Percentiles rank a stretch among this genome's conserved stretches.
Conservation (phyloP, 2,888 invertebrate species). For the Zonitis immaculata region DNA sequence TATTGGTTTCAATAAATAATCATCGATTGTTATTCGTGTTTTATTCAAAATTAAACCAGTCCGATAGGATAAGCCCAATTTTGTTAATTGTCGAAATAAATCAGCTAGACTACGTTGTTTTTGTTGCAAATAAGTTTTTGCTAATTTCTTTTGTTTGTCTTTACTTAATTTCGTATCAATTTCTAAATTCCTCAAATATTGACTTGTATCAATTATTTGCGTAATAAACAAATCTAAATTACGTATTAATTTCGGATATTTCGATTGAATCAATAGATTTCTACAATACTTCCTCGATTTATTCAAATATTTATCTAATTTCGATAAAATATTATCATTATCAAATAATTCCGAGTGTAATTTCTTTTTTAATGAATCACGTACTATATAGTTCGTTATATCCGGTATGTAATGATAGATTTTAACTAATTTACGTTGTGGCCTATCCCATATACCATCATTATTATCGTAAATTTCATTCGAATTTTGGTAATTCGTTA, state of each 20-base stretch:
- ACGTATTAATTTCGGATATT: constrained; percentile 59
- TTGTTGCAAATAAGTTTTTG: constrained; percentile 75
- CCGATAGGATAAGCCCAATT: constrained; percentile 75
- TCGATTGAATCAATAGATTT: constrained; percentile 52
- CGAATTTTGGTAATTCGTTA: constrained; percentile 43
- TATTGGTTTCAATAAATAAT: constrained; percentile 66
- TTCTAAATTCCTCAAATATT: constrained; percentile 63
- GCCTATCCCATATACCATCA: constrained; percentile 60
- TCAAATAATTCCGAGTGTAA: constrained; percentile 6
- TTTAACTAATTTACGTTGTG: constrained; percentile 51
- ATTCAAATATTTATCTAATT: constrained; percentile 45
- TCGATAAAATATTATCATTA: constrained; percentile 16
- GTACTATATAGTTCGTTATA: constrained; percentile 37
- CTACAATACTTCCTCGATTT: constrained; percentile 64
- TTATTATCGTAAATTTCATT: constrained; percentile 37
- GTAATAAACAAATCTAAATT: constrained; percentile 63
- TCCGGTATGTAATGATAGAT: constrained; percentile 51
- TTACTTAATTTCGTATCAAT: constrained; percentile 58
- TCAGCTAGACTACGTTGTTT: constrained; percentile 82
- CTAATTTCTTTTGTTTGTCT: constrained; percentile 71
- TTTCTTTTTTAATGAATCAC: constrained; percentile 27
- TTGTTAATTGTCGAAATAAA: constrained; percentile 72
- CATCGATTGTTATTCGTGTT: constrained; percentile 53
- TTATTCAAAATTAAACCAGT: constrained; percentile 65
- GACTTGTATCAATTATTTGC: constrained; percentile 62